Conservation (phyloP, 2,113 vertebrate species). For the Salvelinus alpinus region DNA sequence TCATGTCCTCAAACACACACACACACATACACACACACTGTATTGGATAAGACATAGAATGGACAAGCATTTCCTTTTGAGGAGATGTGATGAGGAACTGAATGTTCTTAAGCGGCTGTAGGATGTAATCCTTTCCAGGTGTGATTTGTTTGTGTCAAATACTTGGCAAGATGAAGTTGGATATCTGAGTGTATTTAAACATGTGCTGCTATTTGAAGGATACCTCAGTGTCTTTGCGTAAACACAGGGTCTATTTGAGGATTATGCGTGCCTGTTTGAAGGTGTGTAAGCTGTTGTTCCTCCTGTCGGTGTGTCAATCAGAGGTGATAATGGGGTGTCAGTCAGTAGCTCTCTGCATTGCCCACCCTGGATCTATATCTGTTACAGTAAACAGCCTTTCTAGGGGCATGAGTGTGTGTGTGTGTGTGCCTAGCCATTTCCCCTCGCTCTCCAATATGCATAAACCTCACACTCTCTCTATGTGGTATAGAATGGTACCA, state of each 20-base stretch:
- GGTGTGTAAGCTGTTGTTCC: background rate
- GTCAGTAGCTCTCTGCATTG: too few species aligned
- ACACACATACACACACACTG: too few species aligned
- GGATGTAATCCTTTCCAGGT: slow-evolving; percentile 4
- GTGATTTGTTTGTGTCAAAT: slow-evolving; percentile 7
- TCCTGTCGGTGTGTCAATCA: slow-evolving; percentile 34
- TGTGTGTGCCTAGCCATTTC: background rate
- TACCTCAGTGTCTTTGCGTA: background rate
- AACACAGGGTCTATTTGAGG: background rate
- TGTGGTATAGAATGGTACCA: background rate
- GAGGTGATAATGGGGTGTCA: slow-evolving; percentile 28
- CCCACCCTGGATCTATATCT: slow-evolving; percentile 2
- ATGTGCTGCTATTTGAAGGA: background rate
- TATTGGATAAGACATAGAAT: too few species aligned
- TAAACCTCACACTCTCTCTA: slow-evolving; percentile 8
- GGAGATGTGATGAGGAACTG: background rate
- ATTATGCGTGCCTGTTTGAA: too few species aligned
- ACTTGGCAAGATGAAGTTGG: background rate
- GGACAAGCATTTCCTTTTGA: background rate
- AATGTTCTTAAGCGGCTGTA: background rate
- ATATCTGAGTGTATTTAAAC: background rate
- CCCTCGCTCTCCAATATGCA: slow-evolving; percentile 14
- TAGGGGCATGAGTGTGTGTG: background rate
- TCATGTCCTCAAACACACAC: background rate
- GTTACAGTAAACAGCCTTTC: slow-evolving; percentile 36